Evolutionary conservation across 2,888 invertebrate species (phyloP).

Genomic region (Ryuthela nishihirai): DNA sequence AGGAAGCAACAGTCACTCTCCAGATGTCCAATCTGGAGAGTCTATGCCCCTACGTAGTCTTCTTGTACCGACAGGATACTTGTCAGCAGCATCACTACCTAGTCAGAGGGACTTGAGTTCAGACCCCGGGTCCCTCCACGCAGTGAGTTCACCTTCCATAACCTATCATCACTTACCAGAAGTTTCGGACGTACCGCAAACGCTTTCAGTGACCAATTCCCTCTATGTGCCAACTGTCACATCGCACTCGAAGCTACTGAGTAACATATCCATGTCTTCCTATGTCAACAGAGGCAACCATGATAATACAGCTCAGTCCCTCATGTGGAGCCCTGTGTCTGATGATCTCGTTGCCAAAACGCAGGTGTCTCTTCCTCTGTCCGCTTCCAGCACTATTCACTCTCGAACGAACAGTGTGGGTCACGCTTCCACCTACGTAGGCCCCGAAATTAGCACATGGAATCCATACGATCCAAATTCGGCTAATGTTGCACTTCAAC

Average conservation of each 20-base stretch:
- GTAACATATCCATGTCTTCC: conserved; percentile 9
- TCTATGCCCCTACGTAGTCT: conserved; percentile 18
- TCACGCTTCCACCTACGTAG: background rate
- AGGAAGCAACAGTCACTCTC: conserved; percentile 8
- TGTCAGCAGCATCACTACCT: background rate
- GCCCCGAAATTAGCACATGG: background rate
- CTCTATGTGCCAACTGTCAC: conserved; percentile 5
- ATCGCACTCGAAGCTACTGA: conserved; percentile 6
- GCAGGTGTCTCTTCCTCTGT: conserved; percentile 7
- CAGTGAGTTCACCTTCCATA: conserved; percentile 12
- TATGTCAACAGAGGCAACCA: conserved; percentile 20
- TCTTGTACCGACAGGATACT: conserved; percentile 6
- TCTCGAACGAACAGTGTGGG: conserved; percentile 14
- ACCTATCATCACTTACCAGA: conserved; percentile 31
- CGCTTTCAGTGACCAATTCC: conserved; percentile 5
- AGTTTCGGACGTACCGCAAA: conserved; percentile 2
- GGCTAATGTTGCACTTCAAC: background rate
- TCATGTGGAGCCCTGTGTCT: conserved; percentile 29
- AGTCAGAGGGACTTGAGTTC: background rate
- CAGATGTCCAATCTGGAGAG: background rate
- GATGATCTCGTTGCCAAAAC: conserved; percentile 24
- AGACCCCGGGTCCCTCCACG: conserved; percentile 11
- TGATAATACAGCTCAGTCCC: conserved; percentile 6
- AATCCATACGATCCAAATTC: background rate
- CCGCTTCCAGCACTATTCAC: conserved; percentile 7